These are phyloP conservation scores for Microctenopoma steveboyesi DNA, from an alignment of 2,797 vertebrate species.

Conservation along the genomic window DNA sequence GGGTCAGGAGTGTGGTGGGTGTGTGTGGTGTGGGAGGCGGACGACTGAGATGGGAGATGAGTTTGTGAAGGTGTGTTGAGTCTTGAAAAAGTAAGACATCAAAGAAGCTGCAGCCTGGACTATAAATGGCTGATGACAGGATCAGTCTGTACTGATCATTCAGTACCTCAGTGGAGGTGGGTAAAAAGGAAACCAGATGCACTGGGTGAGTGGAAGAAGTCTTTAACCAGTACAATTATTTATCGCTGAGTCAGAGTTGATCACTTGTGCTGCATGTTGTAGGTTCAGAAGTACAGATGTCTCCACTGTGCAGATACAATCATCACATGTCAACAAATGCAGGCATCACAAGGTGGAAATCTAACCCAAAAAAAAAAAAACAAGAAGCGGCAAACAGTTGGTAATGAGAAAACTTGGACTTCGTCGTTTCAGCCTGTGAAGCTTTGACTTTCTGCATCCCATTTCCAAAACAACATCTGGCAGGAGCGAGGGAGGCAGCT, in stretches of 20 bases:
- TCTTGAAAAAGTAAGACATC: conserved; percentile 52
- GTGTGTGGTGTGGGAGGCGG: conserved; percentile 16
- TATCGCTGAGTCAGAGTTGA: too few relatives aligned
- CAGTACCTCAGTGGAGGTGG: conserved; percentile 23
- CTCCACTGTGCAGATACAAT: too few relatives aligned
- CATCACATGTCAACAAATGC: not conserved
- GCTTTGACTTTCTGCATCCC: conserved; percentile 45
- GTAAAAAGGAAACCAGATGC: not conserved
- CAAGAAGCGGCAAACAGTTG: too few relatives aligned
- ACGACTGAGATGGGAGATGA: conserved; percentile 26
- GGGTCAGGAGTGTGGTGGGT: conserved; percentile 14
- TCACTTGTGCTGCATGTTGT: too few relatives aligned
- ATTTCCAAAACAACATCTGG: conserved; percentile 60
- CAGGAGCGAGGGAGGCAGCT: conserved; percentile 30
- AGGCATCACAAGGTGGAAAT: not conserved
- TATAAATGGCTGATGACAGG: conserved; percentile 48
- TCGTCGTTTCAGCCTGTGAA: conserved; percentile 23
- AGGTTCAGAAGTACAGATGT: too few relatives aligned
- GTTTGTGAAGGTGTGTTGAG: conserved; percentile 23
- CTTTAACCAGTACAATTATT: too few relatives aligned
- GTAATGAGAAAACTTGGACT: conserved; percentile 3
- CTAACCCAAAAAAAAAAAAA: not conserved
- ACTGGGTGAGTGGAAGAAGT: too few relatives aligned
- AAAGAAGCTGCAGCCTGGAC: conserved; percentile 46
- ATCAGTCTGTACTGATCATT: conserved; percentile 29